Base-by-base conservation (phyloP, 92 coral and sea anemone species). In the Epizoanthus fatuus region DNA sequence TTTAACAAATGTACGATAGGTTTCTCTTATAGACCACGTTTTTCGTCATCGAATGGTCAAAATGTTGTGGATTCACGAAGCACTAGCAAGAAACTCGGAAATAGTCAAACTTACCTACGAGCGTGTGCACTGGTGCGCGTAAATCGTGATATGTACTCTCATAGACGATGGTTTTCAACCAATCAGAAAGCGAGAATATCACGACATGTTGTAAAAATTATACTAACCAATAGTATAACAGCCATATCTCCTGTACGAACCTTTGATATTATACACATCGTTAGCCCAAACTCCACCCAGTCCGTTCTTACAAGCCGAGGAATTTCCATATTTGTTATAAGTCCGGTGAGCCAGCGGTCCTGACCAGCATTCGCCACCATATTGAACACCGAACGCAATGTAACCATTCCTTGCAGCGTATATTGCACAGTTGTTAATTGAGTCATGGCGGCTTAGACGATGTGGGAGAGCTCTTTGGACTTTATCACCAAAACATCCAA, bases 281-380 rank as follows among this genome's bases (percentile, higher is more conserved):
- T 75, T 56, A 14, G 81, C 81, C 81, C 65, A 55, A 19, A 0
- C 4, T 37, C 81, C 81, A 75, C 81, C 81, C 9, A 37, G 54
- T 37, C 66, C 81, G 35, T n/a, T 55, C 32, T 14, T 75, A 52
- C 81, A 75, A n/a, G 1, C 51, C 5, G 81, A 75, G 11, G 81
- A 56, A 1, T 8, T 55, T 75, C 81, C 81, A 56, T 75, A 38
- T n/a, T 3, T 6, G 11, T 57, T 38, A 75, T 20, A 75, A 38
- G 20, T 15, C 32, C n/a, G 7, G 35, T 56, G 81, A 7, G 81
- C 81, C 13, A 9, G 53, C 13, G 53, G 52, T 55, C 81, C 81
- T 7, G 81, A 75, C 44, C 60, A 57, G 81, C 81, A 75, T 5
- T 55, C 5, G 15, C 32, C 40, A 37, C 66, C 67, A 56, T 56